Conservation (phyloP, 2,113 vertebrate genomes). For the Gavialis gangeticus region DNA sequence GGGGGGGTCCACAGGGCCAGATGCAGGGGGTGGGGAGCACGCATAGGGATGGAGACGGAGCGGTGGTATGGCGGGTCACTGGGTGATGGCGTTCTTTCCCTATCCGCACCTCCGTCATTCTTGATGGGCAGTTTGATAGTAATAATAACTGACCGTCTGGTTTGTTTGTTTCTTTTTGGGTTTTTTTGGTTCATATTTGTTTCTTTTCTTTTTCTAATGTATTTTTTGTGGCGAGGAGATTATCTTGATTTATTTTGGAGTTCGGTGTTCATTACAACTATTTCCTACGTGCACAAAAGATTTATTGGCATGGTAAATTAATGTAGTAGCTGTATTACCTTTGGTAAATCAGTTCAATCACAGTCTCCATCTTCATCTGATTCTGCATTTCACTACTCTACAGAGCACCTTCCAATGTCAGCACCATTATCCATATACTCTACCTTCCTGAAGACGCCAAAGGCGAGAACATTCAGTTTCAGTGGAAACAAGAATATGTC, state of each 20-base stretch:
- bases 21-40: no score
- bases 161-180: no score
- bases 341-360: background rate
- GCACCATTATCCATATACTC: slow-evolving; percentile 93
- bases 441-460: slow-evolving; percentile 88
- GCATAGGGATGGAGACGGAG: no score
- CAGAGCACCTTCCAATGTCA: slow-evolving; percentile 94
- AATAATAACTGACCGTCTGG: background rate
- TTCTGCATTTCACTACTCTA: background rate
- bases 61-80: no score
- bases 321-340: background rate
- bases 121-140: no score
- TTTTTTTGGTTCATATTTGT: background rate
- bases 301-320: background rate
- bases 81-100: no score
- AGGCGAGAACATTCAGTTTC: slow-evolving; percentile 87
- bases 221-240: background rate
- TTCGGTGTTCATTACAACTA: background rate
- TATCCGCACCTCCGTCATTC: no score
- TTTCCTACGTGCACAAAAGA: background rate
- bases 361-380: slow-evolving; percentile 17
- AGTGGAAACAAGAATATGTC: slow-evolving; percentile 92
- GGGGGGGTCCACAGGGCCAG: no score
- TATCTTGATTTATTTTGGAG: background rate
- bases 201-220: background rate